Conservation (phyloP, 2,113 vertebrate species). For the Mormyrus lacerda region DNA sequence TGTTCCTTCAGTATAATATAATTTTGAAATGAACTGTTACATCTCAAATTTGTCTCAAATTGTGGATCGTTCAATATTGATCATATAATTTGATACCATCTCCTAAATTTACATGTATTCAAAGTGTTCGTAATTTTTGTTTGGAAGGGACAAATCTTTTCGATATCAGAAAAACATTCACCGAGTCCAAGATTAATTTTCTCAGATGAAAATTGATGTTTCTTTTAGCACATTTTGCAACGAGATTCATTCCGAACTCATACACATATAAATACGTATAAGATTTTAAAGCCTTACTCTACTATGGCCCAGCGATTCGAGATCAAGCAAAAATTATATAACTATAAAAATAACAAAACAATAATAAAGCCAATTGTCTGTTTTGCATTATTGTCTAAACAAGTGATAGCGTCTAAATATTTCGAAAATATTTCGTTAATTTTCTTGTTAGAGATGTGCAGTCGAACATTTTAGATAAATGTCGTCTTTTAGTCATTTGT, state of each 20-base stretch:
- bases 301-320: background rate
- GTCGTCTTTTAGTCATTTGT: constrained; percentile 82
- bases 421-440: background rate
- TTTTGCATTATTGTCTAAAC: background rate
- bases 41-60: background rate
- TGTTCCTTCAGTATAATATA: background rate
- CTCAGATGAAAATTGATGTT: background rate
- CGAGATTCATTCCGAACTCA: background rate
- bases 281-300: background rate
- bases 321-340: background rate
- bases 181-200: background rate
- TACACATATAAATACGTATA: background rate
- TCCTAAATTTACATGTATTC: background rate
- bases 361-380: background rate
- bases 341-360: background rate
- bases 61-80: background rate
- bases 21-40: background rate
- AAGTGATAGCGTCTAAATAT: background rate
- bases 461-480: constrained; percentile 67
- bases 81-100: background rate
- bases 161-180: background rate
- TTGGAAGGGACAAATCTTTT: background rate
- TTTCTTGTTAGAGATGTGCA: constrained; percentile 16
- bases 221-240: background rate
- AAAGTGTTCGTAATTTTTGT: background rate